These are phyloP conservation scores for Balearica regulorum DNA, from an alignment of 2,797 vertebrate genomes.

Conservation along the genomic window DNA sequence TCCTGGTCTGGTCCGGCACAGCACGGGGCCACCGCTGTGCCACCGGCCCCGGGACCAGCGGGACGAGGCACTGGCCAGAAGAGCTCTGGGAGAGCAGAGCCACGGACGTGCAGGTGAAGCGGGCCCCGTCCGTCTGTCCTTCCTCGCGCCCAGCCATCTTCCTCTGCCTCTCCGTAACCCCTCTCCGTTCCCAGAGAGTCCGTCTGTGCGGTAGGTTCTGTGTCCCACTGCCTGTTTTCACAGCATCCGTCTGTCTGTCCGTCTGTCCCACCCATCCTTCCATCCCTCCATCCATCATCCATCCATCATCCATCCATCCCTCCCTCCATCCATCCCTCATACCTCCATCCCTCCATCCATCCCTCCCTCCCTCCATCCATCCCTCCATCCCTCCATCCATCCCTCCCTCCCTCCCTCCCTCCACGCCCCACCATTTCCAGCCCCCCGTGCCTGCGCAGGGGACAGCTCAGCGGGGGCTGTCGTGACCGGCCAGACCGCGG, in stretches of 20 bases:
- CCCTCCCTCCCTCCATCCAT: fast-evolving
- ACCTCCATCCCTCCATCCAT: fast-evolving
- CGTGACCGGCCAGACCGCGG: neutral
- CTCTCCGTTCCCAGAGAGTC: neutral
- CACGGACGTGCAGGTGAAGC: fast-evolving
- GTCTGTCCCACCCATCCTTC: fast-evolving
- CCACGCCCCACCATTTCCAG: neutral
- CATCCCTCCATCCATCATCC: fast-evolving
- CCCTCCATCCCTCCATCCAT: fast-evolving
- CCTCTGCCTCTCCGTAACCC: fast-evolving
- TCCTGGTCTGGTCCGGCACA: fast-evolving
- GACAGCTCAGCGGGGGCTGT: neutral
- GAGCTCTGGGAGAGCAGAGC: neutral
- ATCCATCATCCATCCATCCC: fast-evolving
- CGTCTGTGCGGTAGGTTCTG: neutral
- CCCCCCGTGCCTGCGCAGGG: no score
- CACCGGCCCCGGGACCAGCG: neutral
- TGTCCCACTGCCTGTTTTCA: neutral
- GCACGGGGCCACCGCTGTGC: neutral
- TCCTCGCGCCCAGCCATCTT: fast-evolving
- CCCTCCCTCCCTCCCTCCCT: no score
- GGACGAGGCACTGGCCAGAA: fast-evolving
- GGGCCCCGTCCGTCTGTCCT: neutral
- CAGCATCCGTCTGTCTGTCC: fast-evolving
- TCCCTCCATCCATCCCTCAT: fast-evolving